Base-by-base conservation (phyloP, 1,140 invertebrate genomes). In the Hermetia illucens region DNA sequence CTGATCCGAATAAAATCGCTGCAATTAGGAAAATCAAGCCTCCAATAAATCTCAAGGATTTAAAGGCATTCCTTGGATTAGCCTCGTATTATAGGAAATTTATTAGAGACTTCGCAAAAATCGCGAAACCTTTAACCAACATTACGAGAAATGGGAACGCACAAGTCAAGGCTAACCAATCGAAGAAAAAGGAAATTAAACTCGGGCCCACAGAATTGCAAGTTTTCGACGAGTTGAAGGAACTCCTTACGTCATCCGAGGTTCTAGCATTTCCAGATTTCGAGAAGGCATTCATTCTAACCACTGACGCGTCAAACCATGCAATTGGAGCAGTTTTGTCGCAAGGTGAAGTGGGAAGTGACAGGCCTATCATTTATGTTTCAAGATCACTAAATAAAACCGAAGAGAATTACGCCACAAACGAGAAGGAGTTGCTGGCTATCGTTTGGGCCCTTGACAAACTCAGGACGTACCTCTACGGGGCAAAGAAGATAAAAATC, bases 151-250 rank as follows among this genome's bases (percentile, higher is more conserved):
- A 20, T 5, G 33, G 6, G 5, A 34, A 34, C 33, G 33, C 33
- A 9, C 15, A 34, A 18, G 13, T 29, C 12, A 37, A 36, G 34
- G 38, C 34, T n/a, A 43, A 16, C 8, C 29, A 43, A 33, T 31
- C 27, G 3, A 39, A 34, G 35, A 36, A 34, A 12, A 19, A 31
- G 5, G 13, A 9, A 5, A 31, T 42, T 10, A 27, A 20, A 2
- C 13, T 40, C 19, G 22, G 18, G 15, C 25, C 22, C 18, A 19
- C 37, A 31, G 21, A 50, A 40, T 16, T 55, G 39, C 20, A 50
- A 15, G 46, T 52, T 10, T 63, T 66, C 38, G 44, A 66, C 21
- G 43, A 27, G 19, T 44, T 63, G 20, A 64, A 61, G 54, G 39
- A 53, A 27, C 45, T 53, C 18, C 34, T 68, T 27, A 58, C 44